These are phyloP conservation scores for Hyalella azteca DNA, from an alignment of 2,888 invertebrate genomes.

Conservation along the genomic window DNA sequence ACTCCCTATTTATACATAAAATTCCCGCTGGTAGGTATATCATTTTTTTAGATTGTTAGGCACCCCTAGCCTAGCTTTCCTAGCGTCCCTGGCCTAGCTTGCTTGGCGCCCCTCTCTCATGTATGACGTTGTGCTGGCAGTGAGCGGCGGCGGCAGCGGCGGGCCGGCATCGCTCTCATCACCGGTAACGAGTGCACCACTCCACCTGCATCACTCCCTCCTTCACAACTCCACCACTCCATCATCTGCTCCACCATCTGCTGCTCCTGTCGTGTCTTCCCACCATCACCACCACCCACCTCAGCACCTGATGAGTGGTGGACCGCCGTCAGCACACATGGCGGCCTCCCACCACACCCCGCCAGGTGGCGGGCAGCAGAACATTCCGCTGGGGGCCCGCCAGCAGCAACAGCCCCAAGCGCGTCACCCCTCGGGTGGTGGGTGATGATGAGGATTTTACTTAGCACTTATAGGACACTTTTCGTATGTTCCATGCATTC, in stretches of 20 bases:
- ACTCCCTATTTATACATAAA: too few relatives aligned
- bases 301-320: not conserved
- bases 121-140: not conserved
- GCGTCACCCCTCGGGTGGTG: slow-evolving; percentile 5
- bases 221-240: slow-evolving; percentile 68
- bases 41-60: too few relatives aligned
- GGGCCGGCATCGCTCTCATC: not conserved
- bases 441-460: not conserved
- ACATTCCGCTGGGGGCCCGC: not conserved
- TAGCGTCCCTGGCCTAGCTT: not conserved
- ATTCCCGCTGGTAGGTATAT: too few relatives aligned
- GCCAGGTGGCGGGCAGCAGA: not conserved
- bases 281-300: slow-evolving; percentile 4
- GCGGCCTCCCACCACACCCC: slow-evolving; percentile 11
- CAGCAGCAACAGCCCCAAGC: slow-evolving; percentile 4
- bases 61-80: too few relatives aligned
- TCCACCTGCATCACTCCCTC: slow-evolving; percentile 11
- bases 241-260: slow-evolving; percentile 56
- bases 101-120: too few relatives aligned
- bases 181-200: not conserved
- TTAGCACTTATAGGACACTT: not conserved
- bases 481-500: not conserved
- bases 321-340: not conserved
- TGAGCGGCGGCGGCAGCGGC: not conserved
- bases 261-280: not conserved